Conservation (phyloP, 1,140 invertebrate genomes). For the Sarcophaga bullata region DNA sequence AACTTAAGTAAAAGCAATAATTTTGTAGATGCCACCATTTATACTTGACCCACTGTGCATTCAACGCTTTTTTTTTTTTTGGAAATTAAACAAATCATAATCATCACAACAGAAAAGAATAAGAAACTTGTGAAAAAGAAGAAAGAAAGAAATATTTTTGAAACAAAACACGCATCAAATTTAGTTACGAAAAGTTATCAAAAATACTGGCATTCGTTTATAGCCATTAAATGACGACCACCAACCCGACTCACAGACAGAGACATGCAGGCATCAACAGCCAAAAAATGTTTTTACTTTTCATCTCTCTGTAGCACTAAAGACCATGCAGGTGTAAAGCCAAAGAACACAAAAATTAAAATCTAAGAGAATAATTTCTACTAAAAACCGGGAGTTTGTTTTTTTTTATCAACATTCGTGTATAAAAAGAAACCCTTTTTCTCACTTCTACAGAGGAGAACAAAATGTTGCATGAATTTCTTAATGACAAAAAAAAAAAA, state of each 20-base stretch:
- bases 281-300: background rate
- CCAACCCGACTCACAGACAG: background rate
- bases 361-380: conserved; percentile 3
- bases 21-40: too few relatives aligned
- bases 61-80: too few relatives aligned
- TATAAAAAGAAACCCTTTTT: conserved; percentile 21
- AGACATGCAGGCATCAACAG: background rate
- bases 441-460: background rate
- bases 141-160: background rate
- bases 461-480: conserved; percentile 13
- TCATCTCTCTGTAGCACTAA: background rate
- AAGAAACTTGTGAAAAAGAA: background rate
- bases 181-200: background rate
- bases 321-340: conserved; percentile 3
- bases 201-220: background rate
- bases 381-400: background rate
- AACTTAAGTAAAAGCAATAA: too few relatives aligned
- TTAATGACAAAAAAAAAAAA: conserved; percentile 13
- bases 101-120: background rate
- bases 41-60: too few relatives aligned
- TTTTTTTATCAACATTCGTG: too few relatives aligned
- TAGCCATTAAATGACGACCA: background rate
- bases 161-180: background rate
- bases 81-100: too few relatives aligned
- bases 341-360: background rate